Evolutionary conservation across 2,113 vertebrate genomes (phyloP).

Genomic region (Ptilonorhynchus violaceus): DNA sequence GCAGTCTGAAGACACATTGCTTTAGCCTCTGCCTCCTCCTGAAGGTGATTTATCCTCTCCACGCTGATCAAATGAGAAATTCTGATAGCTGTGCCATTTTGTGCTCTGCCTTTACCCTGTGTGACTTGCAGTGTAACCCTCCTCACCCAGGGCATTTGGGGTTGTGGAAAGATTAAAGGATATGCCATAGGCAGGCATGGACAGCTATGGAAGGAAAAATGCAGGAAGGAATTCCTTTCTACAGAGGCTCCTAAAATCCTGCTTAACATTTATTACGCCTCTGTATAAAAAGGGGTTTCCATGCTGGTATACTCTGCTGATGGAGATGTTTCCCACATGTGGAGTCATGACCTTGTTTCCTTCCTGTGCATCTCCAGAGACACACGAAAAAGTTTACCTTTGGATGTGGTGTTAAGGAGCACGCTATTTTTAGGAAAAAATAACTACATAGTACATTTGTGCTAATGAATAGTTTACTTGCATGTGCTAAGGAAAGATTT

Average conservation of each 20-base stretch:
- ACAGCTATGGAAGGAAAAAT: background rate
- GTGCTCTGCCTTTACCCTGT: background rate
- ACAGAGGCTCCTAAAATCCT: background rate
- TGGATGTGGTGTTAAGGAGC: background rate
- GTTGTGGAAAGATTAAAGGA: background rate
- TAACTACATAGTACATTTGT: accelerated
- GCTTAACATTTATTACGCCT: background rate
- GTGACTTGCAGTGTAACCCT: background rate
- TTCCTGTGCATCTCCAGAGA: background rate
- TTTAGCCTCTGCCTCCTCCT: background rate
- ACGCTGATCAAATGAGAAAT: background rate
- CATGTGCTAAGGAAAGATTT: background rate
- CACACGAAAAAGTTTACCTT: background rate
- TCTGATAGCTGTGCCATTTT: background rate
- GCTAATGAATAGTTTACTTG: background rate
- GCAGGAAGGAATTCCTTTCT: background rate
- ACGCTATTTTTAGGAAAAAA: background rate
- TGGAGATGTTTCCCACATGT: background rate
- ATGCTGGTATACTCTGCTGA: background rate
- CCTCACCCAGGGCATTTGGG: background rate
- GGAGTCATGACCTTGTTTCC: background rate
- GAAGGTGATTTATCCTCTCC: background rate
- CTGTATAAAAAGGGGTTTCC: background rate
- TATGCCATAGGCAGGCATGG: background rate
- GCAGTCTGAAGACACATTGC: background rate